Percentiles rank a stretch among this genome's conserved stretches.
Conservation (phyloP, 2,113 vertebrate species). For the Malurus cyaneus region DNA sequence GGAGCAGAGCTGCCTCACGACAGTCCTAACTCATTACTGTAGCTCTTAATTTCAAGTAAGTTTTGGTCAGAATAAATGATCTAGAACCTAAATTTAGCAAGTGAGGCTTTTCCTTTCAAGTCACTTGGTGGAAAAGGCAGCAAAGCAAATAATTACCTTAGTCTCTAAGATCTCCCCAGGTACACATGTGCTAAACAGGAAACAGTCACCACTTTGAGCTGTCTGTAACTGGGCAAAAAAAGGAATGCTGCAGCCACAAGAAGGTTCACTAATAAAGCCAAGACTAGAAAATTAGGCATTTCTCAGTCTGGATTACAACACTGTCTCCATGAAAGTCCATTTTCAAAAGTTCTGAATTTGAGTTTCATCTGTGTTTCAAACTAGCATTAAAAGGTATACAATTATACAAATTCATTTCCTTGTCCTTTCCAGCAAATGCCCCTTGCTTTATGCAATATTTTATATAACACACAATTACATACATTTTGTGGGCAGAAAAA, state of each 20-base stretch:
- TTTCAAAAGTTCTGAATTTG: neutral
- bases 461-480: neutral
- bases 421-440: neutral
- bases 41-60: neutral
- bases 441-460: neutral
- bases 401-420: neutral
- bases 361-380: neutral
- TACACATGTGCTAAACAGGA: fast-evolving
- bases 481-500: neutral
- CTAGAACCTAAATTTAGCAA: neutral
- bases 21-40: neutral
- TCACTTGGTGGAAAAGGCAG: neutral
- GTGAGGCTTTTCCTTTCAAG: neutral
- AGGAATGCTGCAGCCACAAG: neutral
- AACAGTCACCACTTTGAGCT: neutral
- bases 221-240: neutral
- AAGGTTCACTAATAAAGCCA: neutral
- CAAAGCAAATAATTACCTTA: neutral
- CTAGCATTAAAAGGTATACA: neutral
- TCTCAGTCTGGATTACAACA: neutral
- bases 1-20: neutral
- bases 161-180: neutral
- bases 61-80: neutral
- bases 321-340: neutral
- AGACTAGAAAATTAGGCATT: neutral